phyloP scores from a whole-genome alignment of 2,797 vertebrate genomes.

The Merluccius polli region DNA sequence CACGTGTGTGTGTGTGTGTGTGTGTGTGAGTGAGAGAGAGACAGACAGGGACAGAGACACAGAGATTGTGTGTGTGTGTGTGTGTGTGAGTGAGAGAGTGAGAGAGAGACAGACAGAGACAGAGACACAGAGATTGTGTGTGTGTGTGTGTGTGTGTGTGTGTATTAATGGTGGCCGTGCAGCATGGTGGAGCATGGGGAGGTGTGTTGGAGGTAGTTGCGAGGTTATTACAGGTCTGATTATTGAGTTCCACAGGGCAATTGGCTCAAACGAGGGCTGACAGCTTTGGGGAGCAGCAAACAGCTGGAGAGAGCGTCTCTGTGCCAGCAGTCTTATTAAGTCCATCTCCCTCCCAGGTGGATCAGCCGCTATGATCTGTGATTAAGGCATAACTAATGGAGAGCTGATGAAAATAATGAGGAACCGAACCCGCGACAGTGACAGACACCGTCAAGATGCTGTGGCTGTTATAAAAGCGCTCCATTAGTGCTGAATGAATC shows the following conservation, averaged over 20 bases:
- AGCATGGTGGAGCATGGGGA: background rate
- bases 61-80: slow-evolving; percentile 1
- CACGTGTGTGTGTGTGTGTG: slow-evolving; percentile 32
- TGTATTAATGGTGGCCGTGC: too few species aligned
- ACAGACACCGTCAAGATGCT: slow-evolving; percentile 51
- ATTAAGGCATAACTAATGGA: slow-evolving; percentile 75
- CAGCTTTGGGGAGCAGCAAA: slow-evolving; percentile 71
- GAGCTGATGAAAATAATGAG: slow-evolving; percentile 71
- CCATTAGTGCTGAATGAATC: background rate
- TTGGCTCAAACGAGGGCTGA: slow-evolving; percentile 73
- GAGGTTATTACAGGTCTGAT: slow-evolving; percentile 73
- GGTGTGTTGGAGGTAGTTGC: slow-evolving; percentile 48
- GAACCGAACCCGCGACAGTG: slow-evolving; percentile 55
- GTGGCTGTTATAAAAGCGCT: slow-evolving; percentile 13
- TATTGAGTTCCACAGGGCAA: slow-evolving; percentile 69
- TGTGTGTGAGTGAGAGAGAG: slow-evolving; percentile 17
- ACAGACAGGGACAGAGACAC: background rate
- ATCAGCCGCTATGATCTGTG: slow-evolving; percentile 70
- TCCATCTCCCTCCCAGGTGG: slow-evolving; percentile 67
- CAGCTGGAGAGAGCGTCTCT: slow-evolving; percentile 69
- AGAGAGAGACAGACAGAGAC: background rate
- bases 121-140: slow-evolving; percentile 6
- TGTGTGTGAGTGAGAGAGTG: background rate
- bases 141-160: slow-evolving; percentile 2
- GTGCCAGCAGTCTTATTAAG: slow-evolving; percentile 71